phyloP scores from a whole-genome alignment of 2,888 invertebrate genomes.

The Eumacrocentrus americanus region DNA sequence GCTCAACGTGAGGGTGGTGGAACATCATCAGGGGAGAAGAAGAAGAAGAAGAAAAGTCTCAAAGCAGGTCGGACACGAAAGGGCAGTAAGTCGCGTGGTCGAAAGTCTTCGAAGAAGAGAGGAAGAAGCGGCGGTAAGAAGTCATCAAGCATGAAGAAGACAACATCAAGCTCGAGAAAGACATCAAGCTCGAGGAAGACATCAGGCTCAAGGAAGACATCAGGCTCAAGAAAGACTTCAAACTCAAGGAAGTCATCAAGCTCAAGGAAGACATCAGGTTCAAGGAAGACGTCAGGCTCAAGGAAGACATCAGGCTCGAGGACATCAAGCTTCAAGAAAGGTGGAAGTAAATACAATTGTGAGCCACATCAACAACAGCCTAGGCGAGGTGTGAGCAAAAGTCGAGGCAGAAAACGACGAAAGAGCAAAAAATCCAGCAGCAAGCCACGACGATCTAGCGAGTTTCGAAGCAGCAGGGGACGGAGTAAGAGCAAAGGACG shows the following conservation, averaged over 20 bases:
- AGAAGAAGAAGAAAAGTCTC: not conserved
- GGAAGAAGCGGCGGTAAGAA: not conserved
- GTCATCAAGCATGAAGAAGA: not conserved
- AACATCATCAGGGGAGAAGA: slow-evolving; percentile 5
- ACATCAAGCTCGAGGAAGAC: not conserved
- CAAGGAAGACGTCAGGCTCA: not conserved
- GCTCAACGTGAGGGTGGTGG: not conserved
- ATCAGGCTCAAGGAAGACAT: not conserved
- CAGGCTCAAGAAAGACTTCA: not conserved
- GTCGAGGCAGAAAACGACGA: slow-evolving; percentile 4
- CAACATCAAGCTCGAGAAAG: not conserved
- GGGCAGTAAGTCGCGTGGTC: too few relatives aligned
- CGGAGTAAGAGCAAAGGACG: not conserved
- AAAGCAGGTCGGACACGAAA: too few relatives aligned
- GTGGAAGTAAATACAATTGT: slow-evolving; percentile 5
- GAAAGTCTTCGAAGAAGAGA: too few relatives aligned
- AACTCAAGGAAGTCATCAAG: not conserved
- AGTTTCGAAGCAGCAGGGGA: not conserved
- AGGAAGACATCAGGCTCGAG: not conserved
- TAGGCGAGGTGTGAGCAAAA: not conserved
- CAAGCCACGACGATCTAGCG: too few relatives aligned
- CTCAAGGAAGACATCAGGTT: not conserved
- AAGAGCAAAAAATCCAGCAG: not conserved
- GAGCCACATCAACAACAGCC: not conserved
- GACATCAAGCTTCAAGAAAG: not conserved